phyloP scores from a whole-genome alignment of 2,113 vertebrate genomes.

The Strix aluco region DNA sequence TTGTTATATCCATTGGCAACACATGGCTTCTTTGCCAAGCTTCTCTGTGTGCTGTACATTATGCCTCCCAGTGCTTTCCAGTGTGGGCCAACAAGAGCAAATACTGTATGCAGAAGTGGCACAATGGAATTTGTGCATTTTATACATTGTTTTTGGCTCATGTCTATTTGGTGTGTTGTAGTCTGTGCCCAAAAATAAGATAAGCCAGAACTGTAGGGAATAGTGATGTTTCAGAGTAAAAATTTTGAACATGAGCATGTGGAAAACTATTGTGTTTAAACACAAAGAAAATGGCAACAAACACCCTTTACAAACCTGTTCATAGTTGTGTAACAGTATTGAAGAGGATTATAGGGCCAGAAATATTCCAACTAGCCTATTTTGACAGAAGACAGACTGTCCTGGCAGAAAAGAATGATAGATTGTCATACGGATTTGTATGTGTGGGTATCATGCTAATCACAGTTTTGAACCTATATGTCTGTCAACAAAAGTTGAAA shows the following conservation, averaged over 20 bases:
- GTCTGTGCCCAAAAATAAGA: neutral
- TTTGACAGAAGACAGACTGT: conserved; percentile 29
- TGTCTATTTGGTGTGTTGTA: neutral
- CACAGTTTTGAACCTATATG: neutral
- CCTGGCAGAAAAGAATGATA: neutral
- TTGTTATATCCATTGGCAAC: neutral
- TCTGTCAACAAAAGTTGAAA: neutral
- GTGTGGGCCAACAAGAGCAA: neutral
- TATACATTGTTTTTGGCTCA: neutral
- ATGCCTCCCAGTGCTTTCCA: neutral
- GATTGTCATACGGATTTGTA: neutral
- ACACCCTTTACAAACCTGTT: conserved; percentile 44
- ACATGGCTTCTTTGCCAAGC: neutral
- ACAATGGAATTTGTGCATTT: neutral
- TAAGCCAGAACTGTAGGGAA: neutral
- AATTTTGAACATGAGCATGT: neutral
- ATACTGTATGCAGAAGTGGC: neutral
- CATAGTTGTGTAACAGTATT: conserved; percentile 54
- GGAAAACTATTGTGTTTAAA: neutral
- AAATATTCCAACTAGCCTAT: conserved; percentile 59
- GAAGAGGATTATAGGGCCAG: conserved; percentile 38
- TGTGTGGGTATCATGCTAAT: neutral
- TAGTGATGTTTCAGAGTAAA: neutral
- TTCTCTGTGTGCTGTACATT: neutral
- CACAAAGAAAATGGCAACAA: neutral